phyloP scores from a whole-genome alignment of 2,113 vertebrate species.

The Notiomystis cincta region DNA sequence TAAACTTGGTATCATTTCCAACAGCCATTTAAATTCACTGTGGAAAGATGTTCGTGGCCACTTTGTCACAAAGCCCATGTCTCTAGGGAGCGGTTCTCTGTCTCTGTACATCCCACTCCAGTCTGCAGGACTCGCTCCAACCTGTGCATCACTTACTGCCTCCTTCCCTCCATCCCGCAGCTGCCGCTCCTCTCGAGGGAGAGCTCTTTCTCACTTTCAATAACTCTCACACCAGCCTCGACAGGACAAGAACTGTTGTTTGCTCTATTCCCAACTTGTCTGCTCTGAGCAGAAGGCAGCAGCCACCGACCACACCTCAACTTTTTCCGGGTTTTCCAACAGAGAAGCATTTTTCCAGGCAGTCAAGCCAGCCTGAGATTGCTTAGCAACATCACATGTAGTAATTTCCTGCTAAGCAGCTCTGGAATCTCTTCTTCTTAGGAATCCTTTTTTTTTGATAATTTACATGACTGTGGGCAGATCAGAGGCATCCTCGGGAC shows the following conservation, averaged over 20 bases:
- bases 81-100: not conserved
- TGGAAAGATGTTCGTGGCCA: not conserved
- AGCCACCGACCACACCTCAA: not conserved
- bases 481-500: not conserved
- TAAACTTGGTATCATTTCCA: not conserved
- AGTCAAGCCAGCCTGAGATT: not conserved
- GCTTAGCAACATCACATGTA: constrained; percentile 48
- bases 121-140: not conserved
- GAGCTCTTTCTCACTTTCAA: not conserved
- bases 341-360: not conserved
- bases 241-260: not conserved
- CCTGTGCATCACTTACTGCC: not conserved
- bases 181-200: not conserved
- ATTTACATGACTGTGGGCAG: not conserved
- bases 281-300: not conserved
- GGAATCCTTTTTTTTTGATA: not conserved
- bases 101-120: not conserved
- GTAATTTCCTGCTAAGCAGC: constrained; percentile 36
- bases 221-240: not conserved
- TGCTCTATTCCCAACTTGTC: not conserved
- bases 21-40: not conserved
- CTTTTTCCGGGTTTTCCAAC: not conserved
- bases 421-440: not conserved
- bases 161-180: not conserved
- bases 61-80: not conserved